These are phyloP conservation scores for Drosophila takahashii DNA, from an alignment of 1,140 invertebrate species.

Conservation along the genomic window DNA sequence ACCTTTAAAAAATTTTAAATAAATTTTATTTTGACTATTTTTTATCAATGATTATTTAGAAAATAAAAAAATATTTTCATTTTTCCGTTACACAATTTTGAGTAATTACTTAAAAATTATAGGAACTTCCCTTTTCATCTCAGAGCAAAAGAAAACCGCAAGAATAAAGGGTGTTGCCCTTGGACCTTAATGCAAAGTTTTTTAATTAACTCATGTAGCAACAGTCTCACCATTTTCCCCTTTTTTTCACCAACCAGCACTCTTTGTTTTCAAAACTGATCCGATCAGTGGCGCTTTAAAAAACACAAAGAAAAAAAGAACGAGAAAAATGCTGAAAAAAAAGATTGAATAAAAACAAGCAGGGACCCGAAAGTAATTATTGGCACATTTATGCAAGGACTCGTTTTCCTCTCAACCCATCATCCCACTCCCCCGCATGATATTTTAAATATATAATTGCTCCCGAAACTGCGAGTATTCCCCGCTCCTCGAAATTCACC, in stretches of 20 bases:
- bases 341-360: slow-evolving; percentile 49
- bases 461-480: slow-evolving; percentile 19
- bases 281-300: slow-evolving; percentile 53
- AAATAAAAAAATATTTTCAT: background rate
- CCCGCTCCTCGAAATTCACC: slow-evolving; percentile 30
- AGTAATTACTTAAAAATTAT: slow-evolving; percentile 7
- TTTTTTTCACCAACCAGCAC: background rate
- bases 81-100: background rate
- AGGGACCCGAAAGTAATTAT: slow-evolving; percentile 74
- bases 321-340: slow-evolving; percentile 18
- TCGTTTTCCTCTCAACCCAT: slow-evolving; percentile 36
- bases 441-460: slow-evolving; percentile 80
- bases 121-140: slow-evolving; percentile 11
- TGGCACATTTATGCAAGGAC: slow-evolving; percentile 80
- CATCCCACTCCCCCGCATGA: slow-evolving; percentile 45
- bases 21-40: background rate
- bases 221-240: slow-evolving; percentile 7
- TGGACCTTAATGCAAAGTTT: slow-evolving; percentile 62
- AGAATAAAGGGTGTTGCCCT: slow-evolving; percentile 1
- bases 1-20: background rate
- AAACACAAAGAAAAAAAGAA: slow-evolving; percentile 29
- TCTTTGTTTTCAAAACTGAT: slow-evolving; percentile 59
- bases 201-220: slow-evolving; percentile 75
- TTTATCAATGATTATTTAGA: background rate
- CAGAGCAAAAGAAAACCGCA: background rate